Conservation (phyloP, 1,140 invertebrate genomes). For the Stenopsyche tienmushanensis region DNA sequence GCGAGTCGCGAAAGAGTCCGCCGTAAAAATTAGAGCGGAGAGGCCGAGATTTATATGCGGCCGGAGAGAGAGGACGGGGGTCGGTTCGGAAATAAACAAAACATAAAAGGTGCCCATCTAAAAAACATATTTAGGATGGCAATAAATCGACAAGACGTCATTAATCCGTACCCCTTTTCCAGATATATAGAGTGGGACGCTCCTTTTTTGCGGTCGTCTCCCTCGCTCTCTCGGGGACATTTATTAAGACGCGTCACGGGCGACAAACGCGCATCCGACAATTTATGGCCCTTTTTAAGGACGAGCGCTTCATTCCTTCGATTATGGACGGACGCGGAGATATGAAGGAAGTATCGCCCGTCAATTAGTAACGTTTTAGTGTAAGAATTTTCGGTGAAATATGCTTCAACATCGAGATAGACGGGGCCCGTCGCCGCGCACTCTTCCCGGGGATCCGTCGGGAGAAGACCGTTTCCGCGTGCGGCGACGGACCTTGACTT, state of each 20-base stretch:
- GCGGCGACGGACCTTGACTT: background rate
- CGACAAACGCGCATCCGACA: conserved; percentile 38
- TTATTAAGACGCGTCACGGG: conserved; percentile 38
- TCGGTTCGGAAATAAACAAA: conserved; percentile 34
- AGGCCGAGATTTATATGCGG: too few relatives aligned
- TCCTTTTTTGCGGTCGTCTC: conserved; percentile 33
- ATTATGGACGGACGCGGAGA: conserved; percentile 28
- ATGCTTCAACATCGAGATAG: conserved; percentile 30
- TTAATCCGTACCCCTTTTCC: conserved; percentile 38
- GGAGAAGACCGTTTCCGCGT: too few relatives aligned
- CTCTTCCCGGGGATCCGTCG: too few relatives aligned
- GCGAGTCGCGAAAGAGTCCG: background rate
- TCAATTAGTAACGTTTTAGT: conserved; percentile 27
- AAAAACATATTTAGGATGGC: conserved; percentile 42
- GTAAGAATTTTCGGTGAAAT: conserved; percentile 19
- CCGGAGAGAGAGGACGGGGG: conserved; percentile 18
- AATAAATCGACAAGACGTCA: conserved; percentile 41
- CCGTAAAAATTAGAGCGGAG: too few relatives aligned
- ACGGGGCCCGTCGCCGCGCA: conserved; percentile 1
- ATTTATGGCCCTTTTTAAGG: conserved; percentile 40
- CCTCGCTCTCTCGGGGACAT: conserved; percentile 23
- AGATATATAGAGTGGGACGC: conserved; percentile 27
- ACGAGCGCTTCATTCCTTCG: conserved; percentile 29
- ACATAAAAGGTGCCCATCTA: conserved; percentile 39
- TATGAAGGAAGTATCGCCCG: conserved; percentile 31